Evolutionary conservation across 37 sponge, comb jelly and placozoan genomes (phyloP).

Genomic region (Spongilla lacustris): DNA sequence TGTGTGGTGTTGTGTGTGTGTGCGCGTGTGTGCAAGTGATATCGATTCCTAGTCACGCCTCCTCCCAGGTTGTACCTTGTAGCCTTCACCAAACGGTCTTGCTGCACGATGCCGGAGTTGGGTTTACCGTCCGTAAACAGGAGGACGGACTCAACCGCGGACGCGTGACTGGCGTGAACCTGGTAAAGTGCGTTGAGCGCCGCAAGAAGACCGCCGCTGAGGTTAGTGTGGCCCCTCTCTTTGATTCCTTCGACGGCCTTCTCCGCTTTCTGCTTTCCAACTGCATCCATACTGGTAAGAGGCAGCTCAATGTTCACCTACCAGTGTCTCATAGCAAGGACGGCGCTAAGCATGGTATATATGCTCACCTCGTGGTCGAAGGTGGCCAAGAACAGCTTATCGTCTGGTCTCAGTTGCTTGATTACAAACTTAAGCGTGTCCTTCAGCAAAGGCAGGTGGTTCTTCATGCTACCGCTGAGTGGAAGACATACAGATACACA

Average conservation of each 20-base stretch:
- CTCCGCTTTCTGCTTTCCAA: constrained; percentile 85
- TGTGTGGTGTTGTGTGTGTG: not conserved
- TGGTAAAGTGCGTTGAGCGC: constrained; percentile 79
- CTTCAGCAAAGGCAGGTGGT: constrained; percentile 85
- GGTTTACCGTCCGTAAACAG: constrained; percentile 96
- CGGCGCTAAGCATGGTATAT: not conserved
- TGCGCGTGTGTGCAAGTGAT: not conserved
- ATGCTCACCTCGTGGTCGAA: constrained; percentile 88
- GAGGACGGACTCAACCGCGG: constrained; percentile 85
- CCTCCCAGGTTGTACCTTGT: constrained; percentile 50
- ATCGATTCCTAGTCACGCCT: not conserved
- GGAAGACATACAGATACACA: not conserved
- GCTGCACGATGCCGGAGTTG: constrained; percentile 81
- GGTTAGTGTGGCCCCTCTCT: constrained; percentile 93
- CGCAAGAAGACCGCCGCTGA: constrained; percentile 92
- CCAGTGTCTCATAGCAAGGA: not conserved
- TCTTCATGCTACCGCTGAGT: constrained; percentile 90
- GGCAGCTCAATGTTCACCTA: constrained; percentile 68
- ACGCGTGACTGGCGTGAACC: constrained; percentile 51
- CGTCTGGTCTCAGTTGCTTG: constrained; percentile 84
- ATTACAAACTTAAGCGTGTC: constrained; percentile 89
- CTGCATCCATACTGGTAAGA: constrained; percentile 73
- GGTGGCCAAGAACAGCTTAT: constrained; percentile 75
- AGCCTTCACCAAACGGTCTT: constrained; percentile 67
- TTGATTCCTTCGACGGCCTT: constrained; percentile 70